These are phyloP conservation scores for Pelmatolapia mariae DNA, from an alignment of 2,113 vertebrate genomes.

Conservation along the genomic window DNA sequence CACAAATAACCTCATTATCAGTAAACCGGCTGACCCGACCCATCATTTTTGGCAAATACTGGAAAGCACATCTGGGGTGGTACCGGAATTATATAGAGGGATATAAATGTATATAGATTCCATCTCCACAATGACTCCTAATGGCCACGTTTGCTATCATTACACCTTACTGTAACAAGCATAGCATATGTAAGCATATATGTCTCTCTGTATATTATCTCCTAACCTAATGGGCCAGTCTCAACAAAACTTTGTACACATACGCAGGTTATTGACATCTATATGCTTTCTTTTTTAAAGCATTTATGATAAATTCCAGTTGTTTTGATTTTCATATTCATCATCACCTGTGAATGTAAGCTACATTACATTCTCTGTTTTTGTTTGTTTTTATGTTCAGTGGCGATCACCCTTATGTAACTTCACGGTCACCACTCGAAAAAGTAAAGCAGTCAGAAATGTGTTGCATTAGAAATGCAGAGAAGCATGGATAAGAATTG, in stretches of 20 bases:
- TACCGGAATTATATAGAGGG: neutral
- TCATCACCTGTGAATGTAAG: rapidly evolving
- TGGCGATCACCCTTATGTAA: neutral
- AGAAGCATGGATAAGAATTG: neutral
- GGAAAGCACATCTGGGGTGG: neutral
- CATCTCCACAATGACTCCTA: neutral
- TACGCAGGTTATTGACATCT: neutral
- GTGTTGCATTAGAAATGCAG: neutral
- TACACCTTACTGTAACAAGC: neutral
- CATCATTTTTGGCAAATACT: neutral
- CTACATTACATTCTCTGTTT: neutral
- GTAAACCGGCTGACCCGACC: neutral
- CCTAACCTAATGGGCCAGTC: rapidly evolving
- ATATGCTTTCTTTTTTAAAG: neutral
- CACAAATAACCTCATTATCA: rapidly evolving
- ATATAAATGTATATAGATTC: neutral
- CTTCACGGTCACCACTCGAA: rapidly evolving
- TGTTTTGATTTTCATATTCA: neutral
- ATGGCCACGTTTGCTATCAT: neutral
- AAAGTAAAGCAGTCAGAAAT: neutral
- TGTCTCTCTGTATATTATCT: neutral
- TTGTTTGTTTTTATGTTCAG: neutral
- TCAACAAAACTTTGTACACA: neutral
- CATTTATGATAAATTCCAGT: neutral
- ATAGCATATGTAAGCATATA: neutral